Evolutionary conservation across 2,797 vertebrate species (phyloP), one percentile per base, ranked within the genome.

Genomic region (Microcaecilia unicolor): DNA sequence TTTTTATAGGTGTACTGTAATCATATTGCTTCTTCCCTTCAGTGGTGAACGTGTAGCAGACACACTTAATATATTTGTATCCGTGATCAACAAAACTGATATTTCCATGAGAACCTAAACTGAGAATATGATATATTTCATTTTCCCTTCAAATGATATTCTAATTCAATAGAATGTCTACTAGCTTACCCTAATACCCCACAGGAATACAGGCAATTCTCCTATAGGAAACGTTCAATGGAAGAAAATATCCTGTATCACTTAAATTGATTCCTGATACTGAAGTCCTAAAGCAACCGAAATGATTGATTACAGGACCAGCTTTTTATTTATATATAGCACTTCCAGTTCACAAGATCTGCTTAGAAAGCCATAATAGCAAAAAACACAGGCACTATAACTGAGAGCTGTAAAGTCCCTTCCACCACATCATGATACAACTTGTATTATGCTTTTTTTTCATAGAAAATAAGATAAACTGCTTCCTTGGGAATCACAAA

Each of bases 261-360:
- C 18, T 25, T 27, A 44, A 64, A 60, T 56, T 38, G 46, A 63
- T 51, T 37, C 31, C 44, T 39, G 44, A 42, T n/a, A n/a, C n/a
- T n/a, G n/a, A n/a, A n/a, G n/a, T n/a, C n/a, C n/a, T n/a, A n/a
- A n/a, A n/a, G n/a, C n/a, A n/a, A n/a, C n/a, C n/a, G n/a, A n/a
- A 54, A 53, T 61, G 55, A 44, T 64, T 18, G 40, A 25, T 21
- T 48, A 52, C 52, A 39, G 51, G 38, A 33, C 34, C 19, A 37
- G 22, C 56, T 56, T 48, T 52, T 29, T 25, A 28, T 37, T 18
- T 38, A 28, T 60, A 55, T 42, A 39, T 18, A 17, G 37, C 49
- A 18, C 35, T 45, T 64, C n/a, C 12, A n/a, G n/a, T n/a, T n/a
- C n/a, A 41, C 37, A 48, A 58, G 50, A 58, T 51, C 15, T 29